A percentile compares a stretch with the other conserved stretches of the same genome.
Evolutionary conservation across 2,888 invertebrate species (phyloP).

Genomic region (Melieria omissa): DNA sequence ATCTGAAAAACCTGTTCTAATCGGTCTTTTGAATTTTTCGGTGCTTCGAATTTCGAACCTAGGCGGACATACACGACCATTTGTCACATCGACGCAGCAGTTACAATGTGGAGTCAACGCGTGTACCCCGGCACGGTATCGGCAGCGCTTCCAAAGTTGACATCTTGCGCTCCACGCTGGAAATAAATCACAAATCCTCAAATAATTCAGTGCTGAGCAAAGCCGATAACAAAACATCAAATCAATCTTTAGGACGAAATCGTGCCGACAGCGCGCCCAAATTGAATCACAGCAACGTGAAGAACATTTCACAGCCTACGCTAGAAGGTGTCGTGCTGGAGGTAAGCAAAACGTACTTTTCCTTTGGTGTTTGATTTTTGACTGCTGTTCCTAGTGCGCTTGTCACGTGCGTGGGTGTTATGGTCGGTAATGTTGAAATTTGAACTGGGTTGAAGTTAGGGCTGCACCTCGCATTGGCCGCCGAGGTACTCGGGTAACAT

Average conservation of each 20-base stretch:
- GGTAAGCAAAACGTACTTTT: constrained; percentile 61
- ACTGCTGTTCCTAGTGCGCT: not conserved
- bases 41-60: constrained; percentile 2
- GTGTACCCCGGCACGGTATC: constrained; percentile 57
- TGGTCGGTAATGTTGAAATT: constrained; percentile 1
- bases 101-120: constrained; percentile 66
- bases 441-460: not conserved
- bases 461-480: not conserved
- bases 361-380: no score
- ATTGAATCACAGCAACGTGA: constrained; percentile 69
- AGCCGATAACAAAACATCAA: constrained; percentile 70
- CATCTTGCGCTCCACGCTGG: constrained; percentile 76
- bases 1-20: not conserved
- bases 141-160: constrained; percentile 71
- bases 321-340: constrained; percentile 70
- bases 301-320: constrained; percentile 73
- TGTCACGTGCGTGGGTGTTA: not conserved
- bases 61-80: constrained; percentile 67
- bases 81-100: constrained; percentile 66
- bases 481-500: constrained; percentile 14
- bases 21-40: not conserved
- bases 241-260: constrained; percentile 70
- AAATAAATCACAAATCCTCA: constrained; percentile 72
- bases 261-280: constrained; percentile 75
- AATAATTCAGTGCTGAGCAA: constrained; percentile 68